A percentile compares a stretch with the other conserved stretches of the same genome.
Conservation (phyloP, 2,888 invertebrate species). For the Salticus scenicus region DNA sequence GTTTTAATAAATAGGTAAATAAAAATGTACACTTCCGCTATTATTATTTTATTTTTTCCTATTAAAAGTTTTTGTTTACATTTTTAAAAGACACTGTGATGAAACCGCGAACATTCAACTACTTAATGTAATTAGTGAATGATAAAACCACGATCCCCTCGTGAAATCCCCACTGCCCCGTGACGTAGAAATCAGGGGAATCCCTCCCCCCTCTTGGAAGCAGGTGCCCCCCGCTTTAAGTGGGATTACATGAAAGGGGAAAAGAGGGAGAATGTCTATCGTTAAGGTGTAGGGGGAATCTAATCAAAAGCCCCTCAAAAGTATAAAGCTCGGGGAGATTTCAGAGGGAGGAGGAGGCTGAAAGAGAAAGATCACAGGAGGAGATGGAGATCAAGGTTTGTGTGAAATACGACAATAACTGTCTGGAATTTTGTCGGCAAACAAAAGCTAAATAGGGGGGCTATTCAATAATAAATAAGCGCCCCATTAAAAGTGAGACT, state of each 20-base stretch:
- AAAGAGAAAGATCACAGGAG: background rate
- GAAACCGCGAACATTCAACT: background rate
- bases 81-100: background rate
- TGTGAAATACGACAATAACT: no score
- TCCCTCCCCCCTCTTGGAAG: slow-evolving; percentile 38
- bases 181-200: slow-evolving; percentile 65
- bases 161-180: background rate
- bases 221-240: slow-evolving; percentile 69
- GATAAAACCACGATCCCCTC: slow-evolving; percentile 54
- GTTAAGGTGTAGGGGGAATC: slow-evolving; percentile 6
- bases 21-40: no score
- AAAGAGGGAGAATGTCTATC: slow-evolving; percentile 23
- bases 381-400: no score
- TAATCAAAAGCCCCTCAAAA: slow-evolving; percentile 68
- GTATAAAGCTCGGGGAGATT: background rate
- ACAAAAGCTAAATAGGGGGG: no score
- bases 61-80: no score
- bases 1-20: no score
- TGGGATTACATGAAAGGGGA: slow-evolving; percentile 58
- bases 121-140: slow-evolving; percentile 67
- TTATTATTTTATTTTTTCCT: no score
- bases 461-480: no score
- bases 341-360: background rate
- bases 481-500: no score
- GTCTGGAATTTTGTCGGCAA: no score